Evolutionary conservation across 2,888 invertebrate genomes (phyloP).

Genomic region (Rhopalosiphum nymphaeae): DNA sequence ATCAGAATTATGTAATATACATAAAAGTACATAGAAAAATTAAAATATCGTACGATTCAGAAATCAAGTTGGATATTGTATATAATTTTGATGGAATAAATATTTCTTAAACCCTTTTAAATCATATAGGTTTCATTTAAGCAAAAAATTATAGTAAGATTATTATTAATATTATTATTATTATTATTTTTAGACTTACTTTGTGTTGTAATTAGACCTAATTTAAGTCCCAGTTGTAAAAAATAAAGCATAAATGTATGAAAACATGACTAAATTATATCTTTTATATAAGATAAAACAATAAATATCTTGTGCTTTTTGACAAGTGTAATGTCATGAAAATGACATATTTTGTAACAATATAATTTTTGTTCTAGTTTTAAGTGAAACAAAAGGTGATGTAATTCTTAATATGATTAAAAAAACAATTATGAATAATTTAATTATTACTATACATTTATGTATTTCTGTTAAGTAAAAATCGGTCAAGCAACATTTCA

Average conservation of each 20-base stretch:
- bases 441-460: constrained; percentile 62
- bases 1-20: constrained; percentile 40
- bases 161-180: constrained; percentile 45
- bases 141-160: constrained; percentile 51
- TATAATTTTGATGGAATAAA: constrained; percentile 50
- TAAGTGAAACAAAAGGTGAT: constrained; percentile 65
- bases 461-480: constrained; percentile 64
- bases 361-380: constrained; percentile 62
- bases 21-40: constrained; percentile 49
- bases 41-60: constrained; percentile 8
- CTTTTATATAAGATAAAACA: constrained; percentile 60
- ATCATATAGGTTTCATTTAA: constrained; percentile 58
- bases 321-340: constrained; percentile 43
- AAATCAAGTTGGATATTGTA: constrained; percentile 52
- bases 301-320: constrained; percentile 53
- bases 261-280: constrained; percentile 62
- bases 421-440: constrained; percentile 52
- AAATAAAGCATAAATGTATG: constrained; percentile 56
- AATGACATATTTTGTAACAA: constrained; percentile 54
- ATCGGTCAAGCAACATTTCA: constrained; percentile 52
- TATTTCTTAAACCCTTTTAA: constrained; percentile 58
- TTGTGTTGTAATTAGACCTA: constrained; percentile 64
- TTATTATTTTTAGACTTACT: constrained; percentile 54
- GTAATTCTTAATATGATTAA: constrained; percentile 64
- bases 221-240: constrained; percentile 62